These are phyloP conservation scores for Ctenicera cuprea DNA, from an alignment of 2,888 invertebrate genomes.

Conservation along the genomic window DNA sequence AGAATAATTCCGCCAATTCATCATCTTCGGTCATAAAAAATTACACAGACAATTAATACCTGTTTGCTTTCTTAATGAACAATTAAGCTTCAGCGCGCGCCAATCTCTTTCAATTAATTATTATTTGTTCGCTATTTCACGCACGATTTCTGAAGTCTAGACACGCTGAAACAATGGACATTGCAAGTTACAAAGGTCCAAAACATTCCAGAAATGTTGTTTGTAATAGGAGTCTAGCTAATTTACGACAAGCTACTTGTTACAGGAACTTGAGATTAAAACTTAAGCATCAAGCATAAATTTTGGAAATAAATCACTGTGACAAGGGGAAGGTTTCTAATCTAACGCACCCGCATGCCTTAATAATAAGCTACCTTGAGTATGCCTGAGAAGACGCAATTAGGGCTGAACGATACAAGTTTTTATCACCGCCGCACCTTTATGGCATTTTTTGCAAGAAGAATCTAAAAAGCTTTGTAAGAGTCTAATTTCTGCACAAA, in stretches of 20 bases:
- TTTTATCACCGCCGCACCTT: conserved; percentile 8
- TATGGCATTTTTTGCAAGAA: neutral
- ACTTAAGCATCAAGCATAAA: conserved; percentile 8
- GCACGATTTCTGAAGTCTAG: neutral
- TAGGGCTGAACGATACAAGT: conserved; percentile 3
- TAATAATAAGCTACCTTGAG: neutral
- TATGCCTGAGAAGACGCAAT: conserved; percentile 10
- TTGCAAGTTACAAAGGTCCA: neutral
- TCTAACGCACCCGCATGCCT: conserved; percentile 1
- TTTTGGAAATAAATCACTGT: conserved; percentile 5
- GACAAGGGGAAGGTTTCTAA: neutral
- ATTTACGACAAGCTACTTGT: conserved; percentile 8
- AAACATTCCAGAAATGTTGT: neutral
- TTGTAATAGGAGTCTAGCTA: neutral
- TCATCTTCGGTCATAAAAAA: neutral
- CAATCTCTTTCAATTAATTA: neutral
- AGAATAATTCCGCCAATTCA: neutral
- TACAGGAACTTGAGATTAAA: neutral
- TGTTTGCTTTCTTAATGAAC: conserved; percentile 8
- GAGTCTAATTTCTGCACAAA: neutral
- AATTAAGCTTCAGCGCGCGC: neutral
- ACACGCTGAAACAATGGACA: neutral
- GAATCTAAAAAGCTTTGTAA: neutral
- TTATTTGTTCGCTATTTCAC: neutral
- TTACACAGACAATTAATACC: neutral